A percentile compares a stretch with the other conserved stretches of the same genome.
These are phyloP conservation scores for Hypercompe scribonia DNA, from an alignment of 2,888 invertebrate genomes.

Conservation along the genomic window DNA sequence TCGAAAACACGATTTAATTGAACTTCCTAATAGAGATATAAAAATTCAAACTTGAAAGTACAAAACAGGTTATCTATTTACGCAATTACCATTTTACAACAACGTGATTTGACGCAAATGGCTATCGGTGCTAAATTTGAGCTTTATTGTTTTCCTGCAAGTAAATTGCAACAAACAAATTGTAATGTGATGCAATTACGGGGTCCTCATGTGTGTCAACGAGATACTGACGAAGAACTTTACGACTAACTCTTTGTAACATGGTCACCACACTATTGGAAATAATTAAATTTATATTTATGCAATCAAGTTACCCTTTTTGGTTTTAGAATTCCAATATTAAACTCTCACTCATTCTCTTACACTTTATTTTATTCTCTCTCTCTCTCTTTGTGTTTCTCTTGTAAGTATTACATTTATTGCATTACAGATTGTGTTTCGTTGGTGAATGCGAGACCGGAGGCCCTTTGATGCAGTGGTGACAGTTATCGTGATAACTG, in stretches of 20 bases:
- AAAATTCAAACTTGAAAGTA: constrained; percentile 70
- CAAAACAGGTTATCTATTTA: constrained; percentile 66
- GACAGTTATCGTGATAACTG: too few species aligned
- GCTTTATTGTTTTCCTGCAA: constrained; percentile 59
- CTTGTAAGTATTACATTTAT: too few species aligned
- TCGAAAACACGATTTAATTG: constrained; percentile 14
- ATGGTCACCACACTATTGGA: not conserved
- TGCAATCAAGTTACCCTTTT: too few species aligned
- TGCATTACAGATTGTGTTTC: too few species aligned
- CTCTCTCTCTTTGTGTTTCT: not conserved
- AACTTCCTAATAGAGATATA: constrained; percentile 48
- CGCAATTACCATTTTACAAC: constrained; percentile 70
- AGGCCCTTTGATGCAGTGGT: too few species aligned
- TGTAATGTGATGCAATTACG: constrained; percentile 41
- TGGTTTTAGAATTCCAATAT: too few species aligned
- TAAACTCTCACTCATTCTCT: not conserved
- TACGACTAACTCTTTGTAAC: constrained; percentile 23
- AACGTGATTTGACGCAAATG: constrained; percentile 61
- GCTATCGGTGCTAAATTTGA: constrained; percentile 57
- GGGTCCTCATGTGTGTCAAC: constrained; percentile 45
- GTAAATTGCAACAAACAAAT: constrained; percentile 48
- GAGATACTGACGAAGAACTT: constrained; percentile 33
- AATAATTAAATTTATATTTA: not conserved
- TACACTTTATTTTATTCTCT: not conserved
- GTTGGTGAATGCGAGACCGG: too few species aligned